Evolutionary conservation across 2,113 vertebrate species (phyloP), one percentile per base, ranked within the genome.

Genomic region (Pseudorasbora parva): DNA sequence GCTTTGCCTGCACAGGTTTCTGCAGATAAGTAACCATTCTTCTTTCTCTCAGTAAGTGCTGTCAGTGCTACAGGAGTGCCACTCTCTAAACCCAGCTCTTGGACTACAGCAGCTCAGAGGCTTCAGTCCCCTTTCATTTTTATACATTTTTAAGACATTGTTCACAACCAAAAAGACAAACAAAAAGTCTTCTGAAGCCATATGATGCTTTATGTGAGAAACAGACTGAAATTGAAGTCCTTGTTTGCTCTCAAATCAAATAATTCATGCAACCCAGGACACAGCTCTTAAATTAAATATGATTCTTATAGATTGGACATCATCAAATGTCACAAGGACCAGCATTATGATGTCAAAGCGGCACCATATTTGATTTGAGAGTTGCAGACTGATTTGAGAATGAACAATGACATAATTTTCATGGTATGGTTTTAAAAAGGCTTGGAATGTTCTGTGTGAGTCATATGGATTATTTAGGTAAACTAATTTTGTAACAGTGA

Each of bases 1-100:
- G 76, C 76, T 79, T 49, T 80, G 76, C 76, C 51, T 73, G 83
- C 77, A 64, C 83, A 80, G 57, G 77, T 79, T 84, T 72, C 43
- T 73, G 66, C 66, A 79, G 76, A 84, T 79, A 80, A 84, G 76
- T 84, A 66, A 78, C 56, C 43, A 84, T 84, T 79, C 66, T 68
- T 71, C 41, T 47, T 64, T 41, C 66, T 80, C 64, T 37, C 62
- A 33, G 57, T 73, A 49, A 80, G 47, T 37, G 47, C 23, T 47
- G 49, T 30, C 74, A 59, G 60, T 54, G n/a, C 81, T 25, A 37
- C 60, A 69, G 56, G 57, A 54, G 25, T 69, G 30, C 25, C 27
- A 27, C 73, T 56, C 45, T 69, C 33, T 37, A 49, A 19, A 47
- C 21, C 82, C 12, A 33, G 19, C 57, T 41, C 72, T 76, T 15